A percentile compares a stretch with the other conserved stretches of the same genome.
Evolutionary conservation across 2,113 vertebrate genomes (phyloP).

Genomic region (Halichoerus grypus): DNA sequence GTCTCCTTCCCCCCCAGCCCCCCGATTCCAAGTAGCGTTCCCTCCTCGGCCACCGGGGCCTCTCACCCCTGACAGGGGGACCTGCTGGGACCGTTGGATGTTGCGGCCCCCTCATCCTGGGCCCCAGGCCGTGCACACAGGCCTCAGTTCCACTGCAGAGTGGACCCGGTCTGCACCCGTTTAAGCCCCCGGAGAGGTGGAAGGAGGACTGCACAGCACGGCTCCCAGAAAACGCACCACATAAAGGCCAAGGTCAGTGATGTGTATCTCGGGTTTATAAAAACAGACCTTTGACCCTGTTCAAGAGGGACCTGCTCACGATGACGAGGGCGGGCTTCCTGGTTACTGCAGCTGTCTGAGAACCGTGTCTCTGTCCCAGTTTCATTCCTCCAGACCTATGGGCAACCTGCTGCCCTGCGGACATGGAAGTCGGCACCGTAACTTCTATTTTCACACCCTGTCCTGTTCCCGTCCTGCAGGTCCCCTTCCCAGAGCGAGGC

Average conservation of each 20-base stretch:
- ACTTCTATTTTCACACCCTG: neutral
- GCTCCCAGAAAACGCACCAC: neutral
- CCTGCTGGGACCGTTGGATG: no score
- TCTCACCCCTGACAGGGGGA: neutral
- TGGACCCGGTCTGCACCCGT: neutral
- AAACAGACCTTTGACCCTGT: neutral
- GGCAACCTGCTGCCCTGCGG: accelerated
- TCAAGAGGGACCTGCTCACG: accelerated
- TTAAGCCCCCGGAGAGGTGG: neutral
- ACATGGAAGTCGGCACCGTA: accelerated
- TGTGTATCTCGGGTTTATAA: accelerated
- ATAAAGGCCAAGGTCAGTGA: accelerated
- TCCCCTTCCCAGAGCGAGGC: neutral
- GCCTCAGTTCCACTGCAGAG: accelerated
- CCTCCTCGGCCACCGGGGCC: no score
- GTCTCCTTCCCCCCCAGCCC: neutral
- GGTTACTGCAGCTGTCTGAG: accelerated
- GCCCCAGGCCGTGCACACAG: neutral
- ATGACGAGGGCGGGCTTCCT: accelerated
- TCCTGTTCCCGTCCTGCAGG: neutral
- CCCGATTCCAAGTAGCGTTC: neutral
- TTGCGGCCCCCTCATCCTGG: accelerated
- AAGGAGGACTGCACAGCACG: accelerated
- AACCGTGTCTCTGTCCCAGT: accelerated
- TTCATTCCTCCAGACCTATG: neutral